Conservation (phyloP, 2,113 vertebrate genomes). For the Bombycilla garrulus region DNA sequence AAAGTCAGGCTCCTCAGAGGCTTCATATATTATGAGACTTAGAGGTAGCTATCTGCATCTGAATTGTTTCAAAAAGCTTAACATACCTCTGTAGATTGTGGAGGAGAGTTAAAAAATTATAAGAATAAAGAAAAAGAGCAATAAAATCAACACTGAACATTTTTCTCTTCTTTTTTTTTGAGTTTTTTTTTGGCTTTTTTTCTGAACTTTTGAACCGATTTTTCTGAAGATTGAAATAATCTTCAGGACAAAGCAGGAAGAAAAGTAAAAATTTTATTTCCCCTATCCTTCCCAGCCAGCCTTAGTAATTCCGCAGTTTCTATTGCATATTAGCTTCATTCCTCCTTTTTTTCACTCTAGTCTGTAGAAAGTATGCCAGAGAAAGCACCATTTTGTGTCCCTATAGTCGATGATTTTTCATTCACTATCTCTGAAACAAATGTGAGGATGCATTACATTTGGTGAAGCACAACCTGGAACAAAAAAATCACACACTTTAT, state of each 20-base stretch:
- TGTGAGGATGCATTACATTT: fast-evolving
- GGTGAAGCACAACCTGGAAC: background rate
- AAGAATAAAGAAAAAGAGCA: background rate
- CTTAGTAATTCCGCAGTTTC: background rate
- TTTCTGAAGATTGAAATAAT: background rate
- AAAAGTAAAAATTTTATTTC: background rate
- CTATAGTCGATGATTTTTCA: background rate
- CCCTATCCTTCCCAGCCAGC: background rate
- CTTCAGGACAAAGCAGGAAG: background rate
- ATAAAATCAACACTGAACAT: background rate
- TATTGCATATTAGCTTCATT: background rate
- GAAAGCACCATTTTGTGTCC: background rate
- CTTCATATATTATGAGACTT: background rate
- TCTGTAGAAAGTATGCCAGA: background rate
- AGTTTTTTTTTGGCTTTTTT: background rate
- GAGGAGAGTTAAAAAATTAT: background rate
- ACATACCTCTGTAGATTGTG: background rate
- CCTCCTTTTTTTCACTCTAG: background rate
- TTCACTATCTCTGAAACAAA: background rate
- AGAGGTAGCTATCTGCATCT: background rate
- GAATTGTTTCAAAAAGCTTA: background rate
- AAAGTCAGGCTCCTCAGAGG: background rate
- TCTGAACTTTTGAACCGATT: background rate
- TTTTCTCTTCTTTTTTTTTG: background rate
- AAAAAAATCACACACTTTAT: background rate